Evolutionary conservation across 2,888 invertebrate species (phyloP), one percentile per base, ranked within the genome.

Genomic region (Gastracanthus pulcherrimus): DNA sequence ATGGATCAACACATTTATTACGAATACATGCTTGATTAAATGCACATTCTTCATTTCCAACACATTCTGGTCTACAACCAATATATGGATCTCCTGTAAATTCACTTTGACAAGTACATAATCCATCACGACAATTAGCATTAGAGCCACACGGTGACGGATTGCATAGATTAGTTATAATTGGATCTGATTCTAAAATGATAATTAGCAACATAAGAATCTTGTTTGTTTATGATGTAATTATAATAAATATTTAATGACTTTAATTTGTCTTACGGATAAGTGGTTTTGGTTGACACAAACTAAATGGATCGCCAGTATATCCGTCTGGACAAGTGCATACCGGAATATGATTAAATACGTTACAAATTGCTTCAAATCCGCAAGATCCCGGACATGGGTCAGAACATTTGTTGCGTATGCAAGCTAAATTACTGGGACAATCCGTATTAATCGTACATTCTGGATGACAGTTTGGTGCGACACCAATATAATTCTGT

Each of bases 341-440:
- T 79, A 93, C 92, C 0, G 94, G 94, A 80, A 93, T 91, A 84
- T 94, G 97, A 88, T 96, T 96, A 81, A 95, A 94, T 29, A 96
- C 96, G 86, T 95, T 94, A 88, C 97, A 97, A 81, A 95, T 92
- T 1, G 96, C 95, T 88, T 94, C 95, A 72, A 93, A 91, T 19
- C 96, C 97, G 89, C 97, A 97, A 87, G 95, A 95, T 85, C 95
- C 95, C 19, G 94, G 94, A 87, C 97, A 97, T 9, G 97, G 97
- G 91, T 97, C 94, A 16, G 94, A 91, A 88, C 97, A 97, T 92
- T 96, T 96, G 78, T 95, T 95, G 84, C 94, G 94, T 48, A 95
- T 92, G 88, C 97, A 97, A 26, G 97, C 95, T 87, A 94, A 94
- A 87, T 95, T 94, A 69, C 93, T 91, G 1, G 95, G 92, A 90